A percentile compares a stretch with the other conserved stretches of the same genome.
These are phyloP conservation scores for Lycocerus yunnanus DNA, from an alignment of 2,888 invertebrate species.

Conservation along the genomic window DNA sequence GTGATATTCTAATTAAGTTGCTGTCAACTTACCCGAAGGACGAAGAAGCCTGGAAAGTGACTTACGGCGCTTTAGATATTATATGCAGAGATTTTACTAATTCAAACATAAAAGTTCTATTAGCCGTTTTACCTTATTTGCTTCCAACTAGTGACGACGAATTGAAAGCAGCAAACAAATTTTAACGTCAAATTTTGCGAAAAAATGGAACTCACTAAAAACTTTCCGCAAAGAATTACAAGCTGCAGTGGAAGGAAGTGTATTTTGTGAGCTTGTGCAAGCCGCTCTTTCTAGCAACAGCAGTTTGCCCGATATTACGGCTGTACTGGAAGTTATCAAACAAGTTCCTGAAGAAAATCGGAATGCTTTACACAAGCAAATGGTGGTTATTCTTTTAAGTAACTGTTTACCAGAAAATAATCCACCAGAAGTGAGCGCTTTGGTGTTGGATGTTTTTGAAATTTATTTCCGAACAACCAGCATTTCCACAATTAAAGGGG, in stretches of 20 bases:
- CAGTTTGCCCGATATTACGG: conserved; percentile 23
- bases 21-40: conserved; percentile 55
- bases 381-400: conserved; percentile 56
- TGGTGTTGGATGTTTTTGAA: conserved; percentile 56
- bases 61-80: conserved; percentile 35
- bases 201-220: conserved; percentile 43
- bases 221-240: conserved; percentile 20
- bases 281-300: conserved; percentile 31
- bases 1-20: conserved; percentile 59
- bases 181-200: conserved; percentile 53
- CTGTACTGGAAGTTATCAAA: conserved; percentile 35
- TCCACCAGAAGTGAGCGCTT: conserved; percentile 51
- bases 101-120: conserved; percentile 62
- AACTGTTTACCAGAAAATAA: conserved; percentile 54
- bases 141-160: conserved; percentile 60
- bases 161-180: conserved; percentile 54
- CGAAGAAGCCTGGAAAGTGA: conserved; percentile 53
- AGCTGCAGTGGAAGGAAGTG: conserved; percentile 8
- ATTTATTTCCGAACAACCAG: conserved; percentile 54
- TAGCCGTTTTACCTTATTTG: conserved; percentile 66
- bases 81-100: conserved; percentile 41
- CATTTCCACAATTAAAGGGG: conserved; percentile 50
- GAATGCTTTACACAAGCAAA: conserved; percentile 41
- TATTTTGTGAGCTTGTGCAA: conserved; percentile 37
- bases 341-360: conserved; percentile 30